Conservation (phyloP, 2,888 invertebrate genomes). For the Cheilosia grossa region DNA sequence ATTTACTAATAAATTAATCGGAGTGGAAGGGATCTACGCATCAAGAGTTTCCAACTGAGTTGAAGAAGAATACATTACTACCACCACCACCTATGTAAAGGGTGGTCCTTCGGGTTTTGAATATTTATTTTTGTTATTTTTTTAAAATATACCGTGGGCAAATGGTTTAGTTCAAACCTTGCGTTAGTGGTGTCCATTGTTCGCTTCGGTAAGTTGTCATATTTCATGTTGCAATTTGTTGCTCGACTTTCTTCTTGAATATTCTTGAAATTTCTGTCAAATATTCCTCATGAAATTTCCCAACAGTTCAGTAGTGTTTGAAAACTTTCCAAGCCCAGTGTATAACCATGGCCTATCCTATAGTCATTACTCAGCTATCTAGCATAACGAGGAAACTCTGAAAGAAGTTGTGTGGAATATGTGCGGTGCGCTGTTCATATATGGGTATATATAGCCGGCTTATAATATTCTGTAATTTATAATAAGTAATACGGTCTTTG, state of each 20-base stretch:
- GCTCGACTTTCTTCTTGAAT: not conserved
- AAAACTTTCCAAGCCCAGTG: constrained; percentile 28
- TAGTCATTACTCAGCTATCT: constrained; percentile 72
- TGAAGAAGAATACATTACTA: no score
- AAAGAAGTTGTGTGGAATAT: constrained; percentile 49
- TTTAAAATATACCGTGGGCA: no score
- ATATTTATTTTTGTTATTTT: no score
- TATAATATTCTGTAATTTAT: constrained; percentile 74
- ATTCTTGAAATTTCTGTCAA: not conserved
- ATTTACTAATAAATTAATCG: no score
- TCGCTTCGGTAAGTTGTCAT: no score
- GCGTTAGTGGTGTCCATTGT: no score
- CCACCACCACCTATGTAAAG: no score
- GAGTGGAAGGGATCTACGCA: no score
- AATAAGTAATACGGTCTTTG: constrained; percentile 74
- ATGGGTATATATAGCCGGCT: constrained; percentile 39
- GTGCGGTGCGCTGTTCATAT: constrained; percentile 41
- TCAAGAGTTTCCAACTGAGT: no score
- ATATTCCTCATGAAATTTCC: not conserved
- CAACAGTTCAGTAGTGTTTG: not conserved
- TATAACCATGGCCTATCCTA: constrained; percentile 60
- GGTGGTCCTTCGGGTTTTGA: no score
- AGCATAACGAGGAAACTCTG: constrained; percentile 64
- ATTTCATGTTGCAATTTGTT: not conserved
- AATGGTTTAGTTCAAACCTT: no score